Base-by-base conservation (phyloP, 2,888 invertebrate species). In the Spialia ferax region DNA sequence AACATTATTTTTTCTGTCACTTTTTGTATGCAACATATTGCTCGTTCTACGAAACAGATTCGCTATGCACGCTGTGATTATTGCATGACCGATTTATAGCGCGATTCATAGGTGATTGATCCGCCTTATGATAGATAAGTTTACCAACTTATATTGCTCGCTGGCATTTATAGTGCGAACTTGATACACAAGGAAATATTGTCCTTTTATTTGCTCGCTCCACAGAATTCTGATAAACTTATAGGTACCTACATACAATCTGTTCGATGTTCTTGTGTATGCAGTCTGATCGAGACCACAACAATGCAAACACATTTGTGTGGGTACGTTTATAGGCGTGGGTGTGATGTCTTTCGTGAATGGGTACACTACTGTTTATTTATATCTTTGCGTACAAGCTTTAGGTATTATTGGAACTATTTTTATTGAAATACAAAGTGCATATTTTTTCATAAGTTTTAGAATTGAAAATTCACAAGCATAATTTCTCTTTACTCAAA, bases 81-180 rank as follows among this genome's bases (percentile, higher is more conserved):
- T 77, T 75, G 79, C 79, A 78, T 84, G 86, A 81, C 80, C 82
- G 82, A 83, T 87, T 85, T 80, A 87, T 82, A 73, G 77, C 71
- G 72, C 72, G 72, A 83, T 83, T 84, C 83, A 85, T 79, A 85
- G 84, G 83, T 82, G 85, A 85, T 85, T 79, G 87, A 85, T 87
- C 81, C 73, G 72, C 48, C 70, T 64, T 67, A 71, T 69, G 59
- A 78, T 76, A 77, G 73, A 76, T 79, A 67, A 61, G 32, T 67
- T 48, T 48, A 48, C 65, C n/a, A 38, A 45, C 48, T 48, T 48
- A 20, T 10, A 45, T 20, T 15, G 18, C 18, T 45, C 22, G 45
- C 23, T 23, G 38, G 50, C 57, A 45, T 60, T 66, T 66, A 54
- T 60, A 60, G 59, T 68, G 56, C 35, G 52, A 71, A 70, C 70